A percentile compares a stretch with the other conserved stretches of the same genome.
Evolutionary conservation across 1,140 invertebrate species (phyloP).

Genomic region (Calephelis virginiensis): DNA sequence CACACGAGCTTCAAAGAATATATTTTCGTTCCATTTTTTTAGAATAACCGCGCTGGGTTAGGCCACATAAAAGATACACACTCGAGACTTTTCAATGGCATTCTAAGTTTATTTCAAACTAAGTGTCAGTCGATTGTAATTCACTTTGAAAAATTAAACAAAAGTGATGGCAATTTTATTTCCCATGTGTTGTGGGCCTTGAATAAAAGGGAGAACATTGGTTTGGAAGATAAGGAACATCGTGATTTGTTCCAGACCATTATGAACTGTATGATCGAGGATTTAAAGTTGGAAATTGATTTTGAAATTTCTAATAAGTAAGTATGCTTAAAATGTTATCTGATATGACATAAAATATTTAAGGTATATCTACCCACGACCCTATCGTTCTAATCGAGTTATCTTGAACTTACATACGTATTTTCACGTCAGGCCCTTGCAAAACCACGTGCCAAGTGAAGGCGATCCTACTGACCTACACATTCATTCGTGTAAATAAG

Average conservation of each 20-base stretch:
- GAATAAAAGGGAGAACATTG: background rate
- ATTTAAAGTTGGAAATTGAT: background rate
- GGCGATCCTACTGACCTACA: too few species aligned
- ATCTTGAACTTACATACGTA: too few species aligned
- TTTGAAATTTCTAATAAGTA: constrained; percentile 1
- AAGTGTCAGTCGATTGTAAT: background rate
- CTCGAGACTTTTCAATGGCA: background rate
- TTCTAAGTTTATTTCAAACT: background rate
- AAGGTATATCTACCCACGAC: too few species aligned
- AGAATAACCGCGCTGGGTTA: background rate
- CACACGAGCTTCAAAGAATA: too few species aligned
- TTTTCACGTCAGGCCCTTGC: too few species aligned
- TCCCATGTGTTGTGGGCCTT: background rate
- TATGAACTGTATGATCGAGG: background rate
- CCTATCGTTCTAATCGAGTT: too few species aligned
- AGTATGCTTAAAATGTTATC: background rate
- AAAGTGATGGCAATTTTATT: background rate
- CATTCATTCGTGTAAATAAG: too few species aligned
- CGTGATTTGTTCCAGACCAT: background rate
- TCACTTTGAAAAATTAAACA: background rate
- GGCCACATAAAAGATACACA: constrained; percentile 7
- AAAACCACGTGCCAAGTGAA: too few species aligned
- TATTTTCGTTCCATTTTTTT: background rate
- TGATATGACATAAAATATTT: too few species aligned
- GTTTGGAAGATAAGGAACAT: constrained; percentile 3